Evolutionary conservation across 2,888 invertebrate genomes (phyloP).

Genomic region (Morpho helenor): DNA sequence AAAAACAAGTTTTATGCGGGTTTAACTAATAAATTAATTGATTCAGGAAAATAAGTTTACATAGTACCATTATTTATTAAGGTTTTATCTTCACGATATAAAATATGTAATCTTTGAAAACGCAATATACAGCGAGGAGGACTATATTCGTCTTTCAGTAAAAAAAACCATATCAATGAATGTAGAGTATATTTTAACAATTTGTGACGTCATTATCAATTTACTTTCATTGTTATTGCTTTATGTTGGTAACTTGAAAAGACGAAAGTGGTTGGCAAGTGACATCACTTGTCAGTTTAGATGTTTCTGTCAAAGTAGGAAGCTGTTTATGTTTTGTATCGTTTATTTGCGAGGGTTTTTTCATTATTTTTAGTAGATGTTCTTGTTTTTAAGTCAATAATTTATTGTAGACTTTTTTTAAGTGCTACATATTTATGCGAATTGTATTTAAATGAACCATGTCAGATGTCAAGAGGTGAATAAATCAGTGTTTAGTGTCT

Average conservation of each 20-base stretch:
- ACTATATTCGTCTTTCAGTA: too few species aligned
- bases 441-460: conserved; percentile 52
- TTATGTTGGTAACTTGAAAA: conserved; percentile 42
- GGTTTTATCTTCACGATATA: too few species aligned
- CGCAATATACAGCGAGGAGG: too few species aligned
- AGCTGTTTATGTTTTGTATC: conserved; percentile 77
- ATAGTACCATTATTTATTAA: too few species aligned
- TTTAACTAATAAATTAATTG: too few species aligned
- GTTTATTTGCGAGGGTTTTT: conserved; percentile 76
- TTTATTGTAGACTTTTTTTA: conserved; percentile 53
- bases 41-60: too few species aligned
- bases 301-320: conserved; percentile 74
- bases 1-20: too few species aligned
- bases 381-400: conserved; percentile 69
- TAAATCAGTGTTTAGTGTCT: conserved; percentile 68
- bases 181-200: not conserved
- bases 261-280: conserved; percentile 60
- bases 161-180: too few species aligned
- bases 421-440: conserved; percentile 59
- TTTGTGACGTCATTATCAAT: conserved; percentile 12
- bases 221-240: conserved; percentile 28
- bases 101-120: too few species aligned
- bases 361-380: conserved; percentile 68
- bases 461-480: conserved; percentile 78
- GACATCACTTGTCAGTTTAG: conserved; percentile 61